phyloP scores from a whole-genome alignment of 2,113 vertebrate species.

The Seriola aureovittata region DNA sequence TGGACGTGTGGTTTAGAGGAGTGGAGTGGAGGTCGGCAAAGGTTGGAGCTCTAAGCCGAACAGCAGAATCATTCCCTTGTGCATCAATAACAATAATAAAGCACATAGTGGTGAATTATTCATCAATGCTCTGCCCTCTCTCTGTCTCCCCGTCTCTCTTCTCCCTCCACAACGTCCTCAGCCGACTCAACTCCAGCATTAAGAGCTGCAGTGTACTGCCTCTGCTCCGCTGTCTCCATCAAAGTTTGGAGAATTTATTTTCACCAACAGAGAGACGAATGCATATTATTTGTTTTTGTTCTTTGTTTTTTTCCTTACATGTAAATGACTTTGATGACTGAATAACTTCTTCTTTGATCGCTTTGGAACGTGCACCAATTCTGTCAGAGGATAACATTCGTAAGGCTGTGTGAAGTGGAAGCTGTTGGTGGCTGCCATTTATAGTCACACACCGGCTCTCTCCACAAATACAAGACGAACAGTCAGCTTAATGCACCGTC shows the following conservation, averaged over 20 bases:
- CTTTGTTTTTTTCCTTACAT: not conserved
- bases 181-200: constrained; percentile 32
- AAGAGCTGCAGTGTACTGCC: not conserved
- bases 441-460: not conserved
- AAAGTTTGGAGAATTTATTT: constrained; percentile 21
- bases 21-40: constrained; percentile 76
- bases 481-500: not conserved
- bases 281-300: constrained; percentile 25
- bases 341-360: not conserved
- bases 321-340: constrained; percentile 11
- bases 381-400: constrained; percentile 30
- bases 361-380: constrained; percentile 33
- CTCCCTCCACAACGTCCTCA: constrained; percentile 68
- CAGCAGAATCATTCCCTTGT: constrained; percentile 78
- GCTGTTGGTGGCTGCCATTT: constrained; percentile 1
- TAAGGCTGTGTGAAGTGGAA: constrained; percentile 21
- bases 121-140: constrained; percentile 60
- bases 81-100: constrained; percentile 82
- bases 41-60: constrained; percentile 80
- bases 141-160: constrained; percentile 37
- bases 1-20: constrained; percentile 65
- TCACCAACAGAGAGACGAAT: constrained; percentile 28
- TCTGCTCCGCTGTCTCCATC: constrained; percentile 9
- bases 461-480: not conserved
- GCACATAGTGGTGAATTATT: constrained; percentile 81